Evolutionary conservation across 2,113 vertebrate genomes (phyloP), one percentile per base, ranked within the genome.

Genomic region (Mesembrinibis cayennensis): DNA sequence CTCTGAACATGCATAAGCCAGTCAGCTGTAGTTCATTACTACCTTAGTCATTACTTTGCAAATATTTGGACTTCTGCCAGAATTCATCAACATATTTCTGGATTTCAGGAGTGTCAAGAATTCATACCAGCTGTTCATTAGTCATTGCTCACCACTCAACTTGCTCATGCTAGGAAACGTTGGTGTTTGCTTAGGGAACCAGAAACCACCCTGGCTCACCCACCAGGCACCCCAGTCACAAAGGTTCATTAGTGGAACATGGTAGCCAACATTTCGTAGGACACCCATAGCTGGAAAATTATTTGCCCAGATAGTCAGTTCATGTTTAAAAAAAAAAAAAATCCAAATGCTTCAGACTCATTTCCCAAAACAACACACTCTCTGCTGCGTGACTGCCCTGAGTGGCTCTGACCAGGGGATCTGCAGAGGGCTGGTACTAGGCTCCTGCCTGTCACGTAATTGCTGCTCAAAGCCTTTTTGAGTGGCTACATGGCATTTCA

Each of bases 101-200:
- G 32, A 94, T 96, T 95, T 74, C 93, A 80, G 84, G 91, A 96
- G 94, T 77, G 84, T 91, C 91, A 95, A 88, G 91, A 95, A 97
- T 96, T 97, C 95, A 88, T 95, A 96, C 89, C 95, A 94, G 94
- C 91, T 97, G 96, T 95, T 96, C 94, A 96, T 97, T 94, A 95
- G 89, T 95, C 97, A 94, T 67, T 91, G 87, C 78, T 96, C 63
- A 90, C 74, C 84, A 86, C 67, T 89, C 74, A 94, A 73, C 82
- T 80, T 79, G 81, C 63, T 82, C 38, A 73, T 62, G 62, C 89
- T 94, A 44, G 67, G 78, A 67, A 95, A 87, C 6, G 2, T 65
- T 0, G 3, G 26, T 58, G 78, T 94, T 95, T 87, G 67, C 74
- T 73, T 27, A 36, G 66, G 83, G 65, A 93, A 66, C 82, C 63